phyloP scores from a whole-genome alignment of 2,888 invertebrate genomes.

The Lysandra bellargus region DNA sequence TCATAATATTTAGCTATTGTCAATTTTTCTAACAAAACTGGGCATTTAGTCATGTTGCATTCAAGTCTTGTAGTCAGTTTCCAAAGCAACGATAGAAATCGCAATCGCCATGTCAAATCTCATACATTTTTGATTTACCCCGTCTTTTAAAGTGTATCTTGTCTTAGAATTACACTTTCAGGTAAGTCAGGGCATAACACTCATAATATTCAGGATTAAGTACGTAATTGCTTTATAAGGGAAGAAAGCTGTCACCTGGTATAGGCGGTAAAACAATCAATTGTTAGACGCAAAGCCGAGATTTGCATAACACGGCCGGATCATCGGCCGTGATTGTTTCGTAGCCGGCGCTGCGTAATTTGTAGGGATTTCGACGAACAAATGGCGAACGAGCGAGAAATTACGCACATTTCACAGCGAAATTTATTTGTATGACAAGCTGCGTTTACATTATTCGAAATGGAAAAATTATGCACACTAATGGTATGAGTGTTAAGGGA shows the following conservation, averaged over 20 bases:
- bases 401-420: constrained; percentile 38
- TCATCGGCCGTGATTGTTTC: constrained; percentile 75
- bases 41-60: not conserved
- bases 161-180: not conserved
- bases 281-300: constrained; percentile 67
- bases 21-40: not conserved
- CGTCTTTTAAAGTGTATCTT: not conserved
- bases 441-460: constrained; percentile 11
- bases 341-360: constrained; percentile 69
- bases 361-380: constrained; percentile 70
- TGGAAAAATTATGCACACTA: constrained; percentile 24
- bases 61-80: no score
- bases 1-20: not conserved
- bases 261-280: constrained; percentile 59
- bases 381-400: constrained; percentile 54
- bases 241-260: constrained; percentile 36
- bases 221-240: not conserved
- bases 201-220: not conserved
- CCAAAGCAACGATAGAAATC: not conserved
- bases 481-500: not conserved
- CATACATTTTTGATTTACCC: not conserved
- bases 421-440: constrained; percentile 25
- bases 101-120: not conserved
- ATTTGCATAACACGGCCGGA: constrained; percentile 74
- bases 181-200: not conserved